phyloP scores from a whole-genome alignment of 2,797 vertebrate genomes.

The Myotis planiceps region DNA sequence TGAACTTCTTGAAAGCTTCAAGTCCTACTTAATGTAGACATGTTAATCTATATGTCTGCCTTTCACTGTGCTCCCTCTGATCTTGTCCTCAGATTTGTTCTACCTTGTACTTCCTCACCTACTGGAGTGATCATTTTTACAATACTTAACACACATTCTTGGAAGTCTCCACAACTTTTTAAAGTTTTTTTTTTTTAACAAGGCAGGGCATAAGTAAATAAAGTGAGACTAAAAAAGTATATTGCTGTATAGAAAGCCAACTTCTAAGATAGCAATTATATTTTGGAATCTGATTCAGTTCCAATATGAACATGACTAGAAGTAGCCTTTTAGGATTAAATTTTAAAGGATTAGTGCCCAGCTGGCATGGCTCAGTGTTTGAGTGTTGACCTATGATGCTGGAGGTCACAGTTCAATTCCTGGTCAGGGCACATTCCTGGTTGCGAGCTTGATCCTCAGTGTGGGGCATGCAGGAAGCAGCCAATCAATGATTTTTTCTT shows the following conservation, averaged over 20 bases:
- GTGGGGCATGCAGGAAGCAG: too few species aligned
- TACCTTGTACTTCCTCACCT: neutral
- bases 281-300: neutral
- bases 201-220: neutral
- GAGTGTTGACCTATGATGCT: too few species aligned
- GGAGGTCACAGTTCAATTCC: too few species aligned
- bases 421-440: too few species aligned
- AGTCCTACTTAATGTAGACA: neutral
- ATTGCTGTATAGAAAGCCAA: neutral
- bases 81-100: neutral
- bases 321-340: neutral
- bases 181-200: neutral
- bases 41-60: rapidly evolving
- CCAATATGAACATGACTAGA: neutral
- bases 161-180: neutral
- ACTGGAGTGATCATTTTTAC: neutral
- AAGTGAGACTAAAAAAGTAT: neutral
- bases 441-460: too few species aligned
- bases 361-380: too few species aligned
- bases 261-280: neutral
- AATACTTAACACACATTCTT: neutral
- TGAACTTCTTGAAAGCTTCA: neutral
- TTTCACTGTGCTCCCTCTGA: neutral
- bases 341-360: neutral
- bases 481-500: too few species aligned